These are phyloP conservation scores for Solen grandis DNA, from an alignment of 1,140 invertebrate species.

Conservation along the genomic window DNA sequence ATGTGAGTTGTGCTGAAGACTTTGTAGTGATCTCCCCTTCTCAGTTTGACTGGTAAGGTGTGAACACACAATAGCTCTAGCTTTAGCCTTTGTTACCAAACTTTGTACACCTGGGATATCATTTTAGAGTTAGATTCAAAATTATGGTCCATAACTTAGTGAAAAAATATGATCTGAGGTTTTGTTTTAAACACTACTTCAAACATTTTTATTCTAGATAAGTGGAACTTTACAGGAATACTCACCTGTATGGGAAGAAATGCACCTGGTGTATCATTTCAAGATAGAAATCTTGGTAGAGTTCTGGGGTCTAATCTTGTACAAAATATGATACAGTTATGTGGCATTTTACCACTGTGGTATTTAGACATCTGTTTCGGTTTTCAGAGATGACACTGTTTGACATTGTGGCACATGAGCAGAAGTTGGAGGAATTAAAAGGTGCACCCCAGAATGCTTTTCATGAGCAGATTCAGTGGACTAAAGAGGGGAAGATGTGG, in stretches of 20 bases:
- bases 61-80: too few species aligned
- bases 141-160: too few species aligned
- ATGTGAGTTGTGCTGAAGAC: too few species aligned
- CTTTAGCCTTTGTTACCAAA: too few species aligned
- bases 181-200: too few species aligned
- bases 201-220: background rate
- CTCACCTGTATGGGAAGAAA: background rate
- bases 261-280: background rate
- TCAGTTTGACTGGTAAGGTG: too few species aligned
- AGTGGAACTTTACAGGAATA: background rate
- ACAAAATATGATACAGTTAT: background rate
- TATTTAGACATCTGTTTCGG: too few species aligned
- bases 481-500: conserved; percentile 97
- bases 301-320: background rate
- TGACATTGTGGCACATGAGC: conserved; percentile 36
- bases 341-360: background rate
- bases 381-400: conserved; percentile 26
- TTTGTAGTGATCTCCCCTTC: too few species aligned
- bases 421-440: background rate
- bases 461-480: conserved; percentile 96
- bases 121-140: too few species aligned
- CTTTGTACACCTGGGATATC: too few species aligned
- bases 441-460: conserved; percentile 90
- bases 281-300: background rate
- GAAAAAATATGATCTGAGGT: too few species aligned